These are phyloP conservation scores for Gorsachius goisagi DNA, from an alignment of 2,113 vertebrate species.

Conservation along the genomic window DNA sequence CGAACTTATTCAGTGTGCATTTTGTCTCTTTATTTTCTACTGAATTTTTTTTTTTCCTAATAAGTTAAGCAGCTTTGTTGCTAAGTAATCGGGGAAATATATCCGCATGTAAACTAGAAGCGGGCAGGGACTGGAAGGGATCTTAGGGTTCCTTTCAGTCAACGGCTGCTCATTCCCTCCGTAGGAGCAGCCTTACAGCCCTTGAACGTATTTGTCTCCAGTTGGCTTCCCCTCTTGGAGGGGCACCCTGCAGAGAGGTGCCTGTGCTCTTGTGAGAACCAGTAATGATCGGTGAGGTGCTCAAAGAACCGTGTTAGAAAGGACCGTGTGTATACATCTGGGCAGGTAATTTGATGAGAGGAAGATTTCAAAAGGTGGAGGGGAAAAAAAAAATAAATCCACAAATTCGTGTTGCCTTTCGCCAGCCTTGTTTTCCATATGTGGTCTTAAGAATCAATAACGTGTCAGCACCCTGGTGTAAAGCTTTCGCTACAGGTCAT, in stretches of 20 bases:
- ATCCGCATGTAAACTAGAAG: background rate
- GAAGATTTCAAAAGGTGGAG: background rate
- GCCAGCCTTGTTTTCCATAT: background rate
- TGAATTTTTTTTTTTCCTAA: constrained; percentile 7
- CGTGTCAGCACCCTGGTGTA: constrained; percentile 41
- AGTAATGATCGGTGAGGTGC: background rate
- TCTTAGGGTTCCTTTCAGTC: background rate
- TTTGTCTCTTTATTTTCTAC: background rate
- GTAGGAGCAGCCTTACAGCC: background rate
- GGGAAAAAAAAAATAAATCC: background rate
- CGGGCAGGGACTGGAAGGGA: background rate
- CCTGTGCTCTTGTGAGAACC: background rate
- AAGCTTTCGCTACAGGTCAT: constrained; percentile 58
- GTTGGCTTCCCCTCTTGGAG: background rate
- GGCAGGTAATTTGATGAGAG: background rate
- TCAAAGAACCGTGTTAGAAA: background rate
- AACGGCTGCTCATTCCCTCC: background rate
- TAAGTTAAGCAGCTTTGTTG: background rate
- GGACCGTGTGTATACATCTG: background rate
- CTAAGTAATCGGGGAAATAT: background rate
- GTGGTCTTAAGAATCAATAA: constrained; percentile 43
- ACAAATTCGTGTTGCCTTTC: background rate
- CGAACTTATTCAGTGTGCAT: background rate
- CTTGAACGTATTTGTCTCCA: background rate
- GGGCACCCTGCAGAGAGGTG: background rate